Evolutionary conservation across 2,113 vertebrate species (phyloP).

Genomic region (Willisornis vidua): DNA sequence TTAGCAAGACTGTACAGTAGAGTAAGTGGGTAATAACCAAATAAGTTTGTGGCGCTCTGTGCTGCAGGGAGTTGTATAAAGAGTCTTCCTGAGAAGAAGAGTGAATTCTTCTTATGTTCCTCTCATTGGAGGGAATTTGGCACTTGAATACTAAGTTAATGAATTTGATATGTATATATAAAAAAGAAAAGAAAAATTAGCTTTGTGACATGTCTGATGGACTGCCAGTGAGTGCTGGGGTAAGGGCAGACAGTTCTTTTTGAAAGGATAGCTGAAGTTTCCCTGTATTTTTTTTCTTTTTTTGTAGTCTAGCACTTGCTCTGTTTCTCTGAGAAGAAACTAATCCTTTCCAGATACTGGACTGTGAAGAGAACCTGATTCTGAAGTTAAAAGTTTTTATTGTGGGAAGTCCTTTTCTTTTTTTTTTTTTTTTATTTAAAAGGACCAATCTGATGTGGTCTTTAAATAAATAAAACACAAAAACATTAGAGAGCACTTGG

Average conservation of each 20-base stretch:
- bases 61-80: constrained; percentile 52
- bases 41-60: constrained; percentile 73
- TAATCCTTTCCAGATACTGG: not conserved
- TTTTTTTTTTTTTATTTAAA: not conserved
- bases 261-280: not conserved
- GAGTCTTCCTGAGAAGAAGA: constrained; percentile 54
- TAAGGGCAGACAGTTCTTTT: constrained; percentile 28
- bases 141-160: constrained; percentile 33
- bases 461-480: not conserved
- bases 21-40: constrained; percentile 74
- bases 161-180: not conserved
- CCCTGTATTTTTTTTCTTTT: not conserved
- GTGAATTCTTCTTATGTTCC: constrained; percentile 30
- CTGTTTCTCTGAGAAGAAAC: not conserved
- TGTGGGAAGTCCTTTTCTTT: not conserved
- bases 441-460: not conserved
- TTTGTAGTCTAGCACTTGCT: not conserved
- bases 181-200: not conserved
- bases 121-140: constrained; percentile 58
- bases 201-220: not conserved
- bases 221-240: not conserved
- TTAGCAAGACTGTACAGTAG: constrained; percentile 73
- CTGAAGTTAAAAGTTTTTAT: not conserved
- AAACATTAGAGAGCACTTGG: not conserved
- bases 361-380: not conserved